Base-by-base conservation (phyloP, 2,797 vertebrate genomes). In the Xyrichtys novacula region DNA sequence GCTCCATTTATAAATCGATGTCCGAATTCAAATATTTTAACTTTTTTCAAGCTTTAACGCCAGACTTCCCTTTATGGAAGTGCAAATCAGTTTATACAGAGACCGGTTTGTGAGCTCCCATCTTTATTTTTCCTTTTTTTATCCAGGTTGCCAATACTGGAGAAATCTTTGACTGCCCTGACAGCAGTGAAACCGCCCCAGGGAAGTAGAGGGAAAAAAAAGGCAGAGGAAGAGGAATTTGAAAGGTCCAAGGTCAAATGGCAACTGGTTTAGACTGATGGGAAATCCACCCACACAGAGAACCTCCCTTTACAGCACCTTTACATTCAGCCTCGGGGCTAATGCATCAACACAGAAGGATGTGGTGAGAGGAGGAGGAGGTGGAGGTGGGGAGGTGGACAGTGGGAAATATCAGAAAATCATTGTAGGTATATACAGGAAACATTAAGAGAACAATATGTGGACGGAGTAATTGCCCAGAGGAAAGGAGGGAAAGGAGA, bases 231-330 rank as follows among this genome's bases (percentile, higher is more conserved):
- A 48, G 43, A 54, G 22, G 38, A 47, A 36, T n/a, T n/a, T 43
- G 44, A 82, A 65, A 78, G 69, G 62, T 65, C 36, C 26, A 42
- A 81, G 83, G 84, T 85, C 71, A 85, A 80, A 81, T 29, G 65
- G 52, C 66, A 84, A 65, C 38, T 57, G 61, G 49, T 61, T 58
- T 29, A 42, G 72, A 81, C 40, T 62, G 80, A 66, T 7, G 50
- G 71, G 78, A 83, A 77, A 86, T 85, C 69, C 71, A 63, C 76
- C 78, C 67, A 81, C 64, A 28, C 40, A 71, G 36, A 46, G 26
- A 56, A 57, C 1, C 7, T 7, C 44, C 58, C 19, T 17, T 16
- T 2, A 7, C 40, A 36, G 10, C 46, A 71, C 70, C 65, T 46
- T 46, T 40, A 63, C 70, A 54, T 70, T 43, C 6, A 31, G 44